phyloP scores from a whole-genome alignment of 1,140 invertebrate genomes.

The Philotrypesis tridentata region DNA sequence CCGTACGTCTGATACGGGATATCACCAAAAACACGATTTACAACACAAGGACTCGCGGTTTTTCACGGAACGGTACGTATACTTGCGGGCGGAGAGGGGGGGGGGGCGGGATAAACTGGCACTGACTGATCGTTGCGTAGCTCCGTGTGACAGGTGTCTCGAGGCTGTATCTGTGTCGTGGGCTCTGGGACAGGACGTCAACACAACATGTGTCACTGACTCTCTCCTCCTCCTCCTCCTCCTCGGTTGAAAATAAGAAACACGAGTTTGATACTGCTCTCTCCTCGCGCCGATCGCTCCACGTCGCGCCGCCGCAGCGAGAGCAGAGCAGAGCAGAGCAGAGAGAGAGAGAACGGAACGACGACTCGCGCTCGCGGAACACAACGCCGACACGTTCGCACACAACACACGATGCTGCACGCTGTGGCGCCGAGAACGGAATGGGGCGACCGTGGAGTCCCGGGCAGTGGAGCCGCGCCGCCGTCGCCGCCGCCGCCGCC shows the following conservation, averaged over 20 bases:
- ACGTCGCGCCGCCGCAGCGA: background rate
- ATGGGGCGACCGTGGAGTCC: constrained; percentile 72
- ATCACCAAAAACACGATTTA: too few relatives aligned
- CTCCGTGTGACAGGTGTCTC: background rate
- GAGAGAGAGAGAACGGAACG: constrained; percentile 26
- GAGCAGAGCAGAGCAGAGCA: too few relatives aligned
- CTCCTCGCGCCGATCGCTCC: background rate
- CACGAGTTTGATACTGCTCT: background rate
- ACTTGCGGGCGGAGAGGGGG: too few relatives aligned
- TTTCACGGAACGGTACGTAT: too few relatives aligned
- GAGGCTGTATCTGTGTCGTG: too few relatives aligned
- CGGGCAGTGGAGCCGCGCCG: constrained; percentile 71
- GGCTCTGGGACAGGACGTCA: too few relatives aligned
- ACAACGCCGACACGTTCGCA: background rate
- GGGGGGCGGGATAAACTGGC: too few relatives aligned
- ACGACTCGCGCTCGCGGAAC: constrained; percentile 36
- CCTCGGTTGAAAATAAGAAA: too few relatives aligned
- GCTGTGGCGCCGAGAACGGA: constrained; percentile 73
- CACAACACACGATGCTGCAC: constrained; percentile 61
- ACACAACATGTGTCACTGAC: too few relatives aligned
- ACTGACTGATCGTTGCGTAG: background rate
- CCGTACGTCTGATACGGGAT: too few relatives aligned
- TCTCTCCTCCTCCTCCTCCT: too few relatives aligned
- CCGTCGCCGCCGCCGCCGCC: constrained; percentile 19
- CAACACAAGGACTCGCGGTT: too few relatives aligned